Conservation (phyloP, 2,113 vertebrate genomes). For the Muntiacus reevesi region DNA sequence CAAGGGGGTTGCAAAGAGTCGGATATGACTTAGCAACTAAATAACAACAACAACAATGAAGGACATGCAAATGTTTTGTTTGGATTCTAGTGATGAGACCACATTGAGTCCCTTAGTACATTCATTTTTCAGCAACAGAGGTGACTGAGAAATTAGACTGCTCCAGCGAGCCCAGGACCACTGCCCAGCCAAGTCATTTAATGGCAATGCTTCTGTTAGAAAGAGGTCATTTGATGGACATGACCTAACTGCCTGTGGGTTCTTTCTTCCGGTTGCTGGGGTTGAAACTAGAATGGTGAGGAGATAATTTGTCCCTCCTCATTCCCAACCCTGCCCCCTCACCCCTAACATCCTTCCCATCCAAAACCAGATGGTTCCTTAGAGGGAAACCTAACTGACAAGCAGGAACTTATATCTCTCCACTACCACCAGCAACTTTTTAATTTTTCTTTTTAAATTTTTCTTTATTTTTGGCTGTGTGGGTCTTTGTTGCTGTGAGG, state of each 20-base stretch:
- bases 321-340: neutral
- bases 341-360: neutral
- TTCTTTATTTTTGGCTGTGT: neutral
- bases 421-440: neutral
- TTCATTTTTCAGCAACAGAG: neutral
- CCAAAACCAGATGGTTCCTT: neutral
- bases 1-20: neutral
- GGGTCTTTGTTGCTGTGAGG: neutral
- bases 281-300: neutral
- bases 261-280: conserved; percentile 28
- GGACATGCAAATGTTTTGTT: neutral
- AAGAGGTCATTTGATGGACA: neutral
- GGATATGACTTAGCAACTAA: neutral
- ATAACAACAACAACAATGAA: neutral
- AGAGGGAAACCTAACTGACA: neutral
- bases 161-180: neutral
- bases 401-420: neutral
- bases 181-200: neutral
- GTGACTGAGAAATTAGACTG: neutral
- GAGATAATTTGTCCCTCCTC: neutral
- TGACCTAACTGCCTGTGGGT: conserved; percentile 35
- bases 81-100: neutral
- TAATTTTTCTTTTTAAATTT: neutral
- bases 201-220: neutral
- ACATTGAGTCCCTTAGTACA: neutral